Evolutionary conservation across 2,797 vertebrate genomes (phyloP).

Genomic region (Delichon dasypus): DNA sequence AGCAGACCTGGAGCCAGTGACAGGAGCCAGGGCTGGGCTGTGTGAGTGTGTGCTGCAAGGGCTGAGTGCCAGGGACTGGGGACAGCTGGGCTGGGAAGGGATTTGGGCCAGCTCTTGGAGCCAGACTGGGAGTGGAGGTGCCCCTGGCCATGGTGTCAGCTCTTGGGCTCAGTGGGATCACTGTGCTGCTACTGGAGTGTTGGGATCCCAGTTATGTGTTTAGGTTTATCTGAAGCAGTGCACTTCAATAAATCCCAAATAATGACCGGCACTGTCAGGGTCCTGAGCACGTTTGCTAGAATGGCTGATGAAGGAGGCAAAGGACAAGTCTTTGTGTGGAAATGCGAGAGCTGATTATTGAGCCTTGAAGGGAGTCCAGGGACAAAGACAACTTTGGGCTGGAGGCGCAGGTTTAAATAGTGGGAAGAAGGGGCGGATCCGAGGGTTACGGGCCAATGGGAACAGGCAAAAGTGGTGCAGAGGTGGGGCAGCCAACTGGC

Average conservation of each 20-base stretch:
- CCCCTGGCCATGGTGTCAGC: no score
- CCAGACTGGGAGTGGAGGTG: no score
- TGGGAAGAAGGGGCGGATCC: not conserved
- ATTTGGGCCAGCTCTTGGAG: not conserved
- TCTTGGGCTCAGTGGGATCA: not conserved
- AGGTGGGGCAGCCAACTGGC: not conserved
- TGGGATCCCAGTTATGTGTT: not conserved
- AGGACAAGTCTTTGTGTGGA: not conserved
- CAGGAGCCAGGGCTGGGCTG: not conserved
- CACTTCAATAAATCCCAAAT: not conserved
- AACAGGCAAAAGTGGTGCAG: not conserved
- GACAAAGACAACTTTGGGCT: not conserved
- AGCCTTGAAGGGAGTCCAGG: accelerated
- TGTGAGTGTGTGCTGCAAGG: not conserved
- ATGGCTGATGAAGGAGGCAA: not conserved
- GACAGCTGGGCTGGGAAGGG: not conserved
- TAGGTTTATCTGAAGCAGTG: not conserved
- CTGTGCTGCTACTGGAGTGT: not conserved
- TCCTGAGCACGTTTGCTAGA: not conserved
- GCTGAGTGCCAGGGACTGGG: not conserved
- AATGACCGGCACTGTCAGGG: not conserved
- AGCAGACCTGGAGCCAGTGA: not conserved
- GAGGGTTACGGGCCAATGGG: not conserved
- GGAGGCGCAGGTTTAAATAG: not conserved
- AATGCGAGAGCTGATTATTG: not conserved